Percentiles rank a stretch among this genome's conserved stretches.
Evolutionary conservation across 2,888 invertebrate species (phyloP).

Genomic region (Diarsia rubi): DNA sequence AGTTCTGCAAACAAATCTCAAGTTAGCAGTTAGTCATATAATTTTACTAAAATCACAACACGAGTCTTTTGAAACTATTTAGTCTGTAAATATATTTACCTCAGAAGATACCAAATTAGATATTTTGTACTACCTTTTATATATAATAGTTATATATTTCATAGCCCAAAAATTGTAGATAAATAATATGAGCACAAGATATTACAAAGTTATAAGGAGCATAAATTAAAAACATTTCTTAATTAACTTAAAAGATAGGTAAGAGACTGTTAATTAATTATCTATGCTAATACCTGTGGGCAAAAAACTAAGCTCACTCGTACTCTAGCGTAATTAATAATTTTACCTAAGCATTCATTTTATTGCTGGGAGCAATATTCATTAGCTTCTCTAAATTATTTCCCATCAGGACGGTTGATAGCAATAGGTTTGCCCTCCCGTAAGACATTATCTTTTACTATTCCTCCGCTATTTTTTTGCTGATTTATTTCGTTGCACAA

Average conservation of each 20-base stretch:
- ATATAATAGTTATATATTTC: neutral
- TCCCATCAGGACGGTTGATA: too few relatives aligned
- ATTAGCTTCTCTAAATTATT: constrained; percentile 20
- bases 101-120: neutral
- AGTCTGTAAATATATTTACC: neutral
- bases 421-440: too few relatives aligned
- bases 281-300: constrained; percentile 1
- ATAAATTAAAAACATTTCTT: constrained; percentile 12
- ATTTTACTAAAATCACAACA: neutral
- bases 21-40: neutral
- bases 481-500: too few relatives aligned
- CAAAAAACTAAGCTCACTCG: constrained; percentile 6
- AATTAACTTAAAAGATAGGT: constrained; percentile 4
- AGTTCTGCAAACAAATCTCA: neutral
- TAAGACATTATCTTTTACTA: too few relatives aligned
- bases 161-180: neutral
- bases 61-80: neutral
- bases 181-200: neutral
- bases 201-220: neutral
- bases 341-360: constrained; percentile 3
- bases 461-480: too few relatives aligned
- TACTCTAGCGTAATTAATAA: constrained; percentile 22
- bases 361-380: neutral
- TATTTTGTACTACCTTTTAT: neutral
- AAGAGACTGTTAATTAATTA: constrained; percentile 18